Evolutionary conservation across 2,888 invertebrate species (phyloP).

Genomic region (Ectropis crepuscularia): DNA sequence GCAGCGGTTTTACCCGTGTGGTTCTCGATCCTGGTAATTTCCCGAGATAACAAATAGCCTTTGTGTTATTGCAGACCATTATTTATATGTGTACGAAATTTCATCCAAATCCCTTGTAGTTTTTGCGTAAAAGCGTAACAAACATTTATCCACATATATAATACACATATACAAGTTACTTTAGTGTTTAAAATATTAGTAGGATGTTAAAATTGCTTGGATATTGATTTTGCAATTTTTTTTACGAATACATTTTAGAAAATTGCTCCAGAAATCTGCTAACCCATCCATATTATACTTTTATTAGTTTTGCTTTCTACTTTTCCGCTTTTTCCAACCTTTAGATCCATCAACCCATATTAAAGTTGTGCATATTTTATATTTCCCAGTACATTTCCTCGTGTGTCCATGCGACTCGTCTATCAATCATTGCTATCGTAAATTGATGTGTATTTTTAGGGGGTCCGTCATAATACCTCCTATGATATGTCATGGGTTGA

Average conservation of each 20-base stretch:
- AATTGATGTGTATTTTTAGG: slow-evolving; percentile 44
- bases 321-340: slow-evolving; percentile 9
- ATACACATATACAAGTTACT: too few species aligned
- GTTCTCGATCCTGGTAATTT: too few species aligned
- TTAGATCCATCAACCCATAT: slow-evolving; percentile 18
- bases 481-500: neutral
- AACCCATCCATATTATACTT: neutral
- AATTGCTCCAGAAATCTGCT: neutral
- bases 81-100: too few species aligned
- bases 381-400: slow-evolving; percentile 12
- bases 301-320: neutral
- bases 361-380: slow-evolving; percentile 25
- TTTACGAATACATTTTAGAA: neutral
- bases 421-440: slow-evolving; percentile 49
- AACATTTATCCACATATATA: too few species aligned
- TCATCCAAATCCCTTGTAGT: too few species aligned
- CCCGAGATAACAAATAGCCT: too few species aligned
- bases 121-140: too few species aligned
- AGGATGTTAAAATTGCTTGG: too few species aligned
- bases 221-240: neutral
- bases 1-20: too few species aligned
- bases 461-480: slow-evolving; percentile 18
- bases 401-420: slow-evolving; percentile 29
- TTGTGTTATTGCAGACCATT: too few species aligned
- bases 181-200: too few species aligned